Conservation (phyloP, 2,888 invertebrate genomes). For the Synergus japonicus region DNA sequence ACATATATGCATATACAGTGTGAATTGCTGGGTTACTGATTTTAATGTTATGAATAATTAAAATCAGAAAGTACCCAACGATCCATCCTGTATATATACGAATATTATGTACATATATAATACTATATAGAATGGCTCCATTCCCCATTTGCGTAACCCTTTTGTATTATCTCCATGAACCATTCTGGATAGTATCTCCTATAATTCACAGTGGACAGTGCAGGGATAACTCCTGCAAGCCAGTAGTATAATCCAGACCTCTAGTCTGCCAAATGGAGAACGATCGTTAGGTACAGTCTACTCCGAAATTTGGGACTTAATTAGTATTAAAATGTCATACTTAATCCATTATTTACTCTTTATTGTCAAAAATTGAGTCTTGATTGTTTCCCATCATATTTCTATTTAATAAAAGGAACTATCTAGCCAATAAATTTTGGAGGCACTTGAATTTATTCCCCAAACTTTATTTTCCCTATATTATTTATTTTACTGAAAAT, state of each 20-base stretch:
- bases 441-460: no score
- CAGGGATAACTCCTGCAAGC: conserved; percentile 32
- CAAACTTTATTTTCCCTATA: no score
- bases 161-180: conserved; percentile 37
- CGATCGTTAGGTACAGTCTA: conserved; percentile 25
- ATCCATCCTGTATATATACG: neutral
- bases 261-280: conserved; percentile 24
- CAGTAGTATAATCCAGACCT: conserved; percentile 33
- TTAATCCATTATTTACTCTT: no score
- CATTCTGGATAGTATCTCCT: conserved; percentile 35
- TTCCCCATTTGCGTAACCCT: conserved; percentile 36
- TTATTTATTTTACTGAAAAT: no score
- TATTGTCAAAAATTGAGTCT: no score
- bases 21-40: neutral
- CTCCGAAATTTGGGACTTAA: conserved; percentile 25
- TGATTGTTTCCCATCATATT: no score
- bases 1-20: no score
- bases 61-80: no score
- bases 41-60: no score
- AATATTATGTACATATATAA: neutral
- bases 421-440: no score
- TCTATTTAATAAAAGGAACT: no score
- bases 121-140: conserved; percentile 15
- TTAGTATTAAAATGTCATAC: neutral
- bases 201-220: conserved; percentile 31